Evolutionary conservation across 1,140 invertebrate genomes (phyloP).

Genomic region (Psix sp.): DNA sequence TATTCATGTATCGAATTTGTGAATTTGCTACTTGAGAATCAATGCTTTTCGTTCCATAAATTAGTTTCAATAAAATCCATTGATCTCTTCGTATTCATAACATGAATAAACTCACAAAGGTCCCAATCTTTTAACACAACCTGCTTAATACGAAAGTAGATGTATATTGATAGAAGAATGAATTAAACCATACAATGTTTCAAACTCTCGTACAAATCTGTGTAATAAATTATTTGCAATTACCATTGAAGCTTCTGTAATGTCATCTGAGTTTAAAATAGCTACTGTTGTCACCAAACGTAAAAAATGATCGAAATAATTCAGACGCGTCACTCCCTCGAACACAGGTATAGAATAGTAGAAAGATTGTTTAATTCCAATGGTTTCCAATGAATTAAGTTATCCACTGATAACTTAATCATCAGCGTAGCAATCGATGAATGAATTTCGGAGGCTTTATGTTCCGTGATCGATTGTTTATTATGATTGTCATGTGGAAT

Average conservation of each 20-base stretch:
- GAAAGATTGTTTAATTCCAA: constrained; percentile 28
- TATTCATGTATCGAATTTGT: constrained; percentile 27
- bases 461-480: background rate
- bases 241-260: constrained; percentile 3
- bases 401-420: constrained; percentile 6
- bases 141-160: constrained; percentile 29
- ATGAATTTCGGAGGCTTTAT: constrained; percentile 37
- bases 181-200: constrained; percentile 25
- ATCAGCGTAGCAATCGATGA: constrained; percentile 18
- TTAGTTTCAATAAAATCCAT: constrained; percentile 38
- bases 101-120: constrained; percentile 48
- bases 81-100: constrained; percentile 49
- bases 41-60: constrained; percentile 46
- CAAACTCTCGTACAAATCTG: constrained; percentile 47
- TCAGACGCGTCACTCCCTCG: constrained; percentile 17
- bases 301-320: constrained; percentile 23
- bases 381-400: constrained; percentile 31
- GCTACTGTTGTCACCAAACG: constrained; percentile 7
- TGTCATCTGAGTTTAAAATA: constrained; percentile 16
- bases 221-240: constrained; percentile 32
- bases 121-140: constrained; percentile 42
- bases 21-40: constrained; percentile 40
- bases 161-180: constrained; percentile 53
- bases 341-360: constrained; percentile 32
- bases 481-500: too few species aligned